Conservation (phyloP, 2,888 invertebrate species). For the Xestia xanthographa region DNA sequence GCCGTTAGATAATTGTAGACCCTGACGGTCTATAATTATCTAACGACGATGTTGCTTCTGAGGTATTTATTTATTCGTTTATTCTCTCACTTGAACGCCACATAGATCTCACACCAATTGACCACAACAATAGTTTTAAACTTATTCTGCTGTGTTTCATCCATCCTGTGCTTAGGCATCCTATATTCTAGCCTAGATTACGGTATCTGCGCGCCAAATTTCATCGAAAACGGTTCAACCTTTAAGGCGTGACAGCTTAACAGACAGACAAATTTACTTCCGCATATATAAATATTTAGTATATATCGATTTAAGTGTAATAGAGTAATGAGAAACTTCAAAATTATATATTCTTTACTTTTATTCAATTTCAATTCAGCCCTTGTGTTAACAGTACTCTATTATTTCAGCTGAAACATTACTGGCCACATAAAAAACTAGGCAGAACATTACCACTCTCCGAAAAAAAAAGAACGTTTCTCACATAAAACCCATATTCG, state of each 20-base stretch:
- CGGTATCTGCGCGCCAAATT: neutral
- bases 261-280: neutral
- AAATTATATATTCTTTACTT: neutral
- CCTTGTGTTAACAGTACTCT: neutral
- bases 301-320: neutral
- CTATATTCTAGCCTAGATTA: neutral
- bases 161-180: neutral
- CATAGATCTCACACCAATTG: neutral
- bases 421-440: conserved; percentile 2
- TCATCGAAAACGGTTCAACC: neutral
- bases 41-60: neutral
- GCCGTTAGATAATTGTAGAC: no score
- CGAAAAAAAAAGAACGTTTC: conserved; percentile 28
- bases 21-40: no score
- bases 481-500: conserved; percentile 49
- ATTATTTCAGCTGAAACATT: conserved; percentile 2
- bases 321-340: neutral
- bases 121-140: neutral
- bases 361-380: neutral
- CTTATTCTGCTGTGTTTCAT: neutral
- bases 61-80: neutral
- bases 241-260: neutral
- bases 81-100: neutral
- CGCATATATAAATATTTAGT: neutral
- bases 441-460: conserved; percentile 21